A percentile compares a stretch with the other conserved stretches of the same genome.
Conservation (phyloP, 64 coral and sea anemone genomes). For the Pocillopora damicornis region DNA sequence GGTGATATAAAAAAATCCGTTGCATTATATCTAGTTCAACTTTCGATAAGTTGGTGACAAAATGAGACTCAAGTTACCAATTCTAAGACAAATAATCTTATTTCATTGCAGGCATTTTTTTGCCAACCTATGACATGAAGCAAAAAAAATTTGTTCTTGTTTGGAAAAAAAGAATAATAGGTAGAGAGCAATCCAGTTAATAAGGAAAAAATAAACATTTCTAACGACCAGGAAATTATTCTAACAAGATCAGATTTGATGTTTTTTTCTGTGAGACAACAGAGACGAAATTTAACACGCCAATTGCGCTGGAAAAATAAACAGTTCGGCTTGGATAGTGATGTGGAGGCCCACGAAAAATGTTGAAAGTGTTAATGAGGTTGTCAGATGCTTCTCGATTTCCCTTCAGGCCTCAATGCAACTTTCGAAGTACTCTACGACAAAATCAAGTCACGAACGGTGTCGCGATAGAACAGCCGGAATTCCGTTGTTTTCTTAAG, state of each 20-base stretch:
- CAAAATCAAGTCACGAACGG: not conserved
- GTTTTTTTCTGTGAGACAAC: not conserved
- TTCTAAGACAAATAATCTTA: not conserved
- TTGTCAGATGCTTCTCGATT: not conserved
- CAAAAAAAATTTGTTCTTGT: not conserved
- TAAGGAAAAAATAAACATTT: not conserved
- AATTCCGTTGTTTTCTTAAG: not conserved
- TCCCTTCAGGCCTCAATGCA: not conserved
- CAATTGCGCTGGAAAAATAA: slow-evolving; percentile 6
- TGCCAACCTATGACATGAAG: not conserved
- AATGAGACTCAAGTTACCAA: not conserved
- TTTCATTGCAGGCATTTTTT: not conserved
- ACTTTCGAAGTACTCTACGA: not conserved
- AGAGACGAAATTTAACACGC: not conserved
- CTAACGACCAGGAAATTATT: not conserved
- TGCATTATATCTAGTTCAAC: not conserved
- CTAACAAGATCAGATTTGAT: not conserved
- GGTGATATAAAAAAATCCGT: no score
- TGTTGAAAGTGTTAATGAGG: slow-evolving; percentile 21
- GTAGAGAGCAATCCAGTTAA: not conserved
- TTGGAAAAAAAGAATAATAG: not conserved
- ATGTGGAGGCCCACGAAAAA: not conserved
- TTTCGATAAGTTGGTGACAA: not conserved
- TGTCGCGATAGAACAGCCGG: not conserved
- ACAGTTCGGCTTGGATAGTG: not conserved